Conservation (phyloP, 2,113 vertebrate species). For the Halichoeres trimaculatus region DNA sequence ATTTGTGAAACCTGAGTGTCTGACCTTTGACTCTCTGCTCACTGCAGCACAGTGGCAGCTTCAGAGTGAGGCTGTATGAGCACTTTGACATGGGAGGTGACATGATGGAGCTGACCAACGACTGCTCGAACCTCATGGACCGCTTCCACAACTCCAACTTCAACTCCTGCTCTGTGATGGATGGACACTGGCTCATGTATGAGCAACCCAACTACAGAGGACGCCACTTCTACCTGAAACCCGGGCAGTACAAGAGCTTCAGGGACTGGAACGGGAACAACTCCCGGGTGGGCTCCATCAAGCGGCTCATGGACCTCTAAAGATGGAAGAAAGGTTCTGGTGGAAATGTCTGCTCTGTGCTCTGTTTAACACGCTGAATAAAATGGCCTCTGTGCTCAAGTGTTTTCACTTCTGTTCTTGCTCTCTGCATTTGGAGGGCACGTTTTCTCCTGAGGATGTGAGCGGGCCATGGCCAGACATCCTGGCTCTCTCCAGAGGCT, state of each 20-base stretch:
- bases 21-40: slow-evolving; percentile 8
- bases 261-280: slow-evolving; percentile 69
- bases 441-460: slow-evolving; percentile 32
- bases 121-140: slow-evolving; percentile 82
- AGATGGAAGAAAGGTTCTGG: slow-evolving; percentile 70
- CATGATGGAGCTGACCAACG: slow-evolving; percentile 76
- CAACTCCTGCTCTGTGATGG: slow-evolving; percentile 82
- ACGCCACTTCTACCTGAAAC: slow-evolving; percentile 72
- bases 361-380: slow-evolving; percentile 76
- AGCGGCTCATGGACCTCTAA: slow-evolving; percentile 74
- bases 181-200: slow-evolving; percentile 85
- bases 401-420: slow-evolving; percentile 74
- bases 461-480: slow-evolving; percentile 35
- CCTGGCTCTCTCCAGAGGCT: slow-evolving; percentile 54
- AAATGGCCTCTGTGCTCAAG: slow-evolving; percentile 74
- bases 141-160: slow-evolving; percentile 79
- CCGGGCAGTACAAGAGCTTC: slow-evolving; percentile 71
- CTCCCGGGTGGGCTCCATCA: slow-evolving; percentile 69
- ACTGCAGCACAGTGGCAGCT: slow-evolving; percentile 77
- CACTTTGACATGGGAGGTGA: slow-evolving; percentile 76
- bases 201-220: slow-evolving; percentile 83
- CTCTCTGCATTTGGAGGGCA: slow-evolving; percentile 63
- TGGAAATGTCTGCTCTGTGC: slow-evolving; percentile 78
- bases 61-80: slow-evolving; percentile 83
- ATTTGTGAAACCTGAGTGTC: not conserved